phyloP scores from a whole-genome alignment of 2,888 invertebrate species.

The Eubasilissa splendida region DNA sequence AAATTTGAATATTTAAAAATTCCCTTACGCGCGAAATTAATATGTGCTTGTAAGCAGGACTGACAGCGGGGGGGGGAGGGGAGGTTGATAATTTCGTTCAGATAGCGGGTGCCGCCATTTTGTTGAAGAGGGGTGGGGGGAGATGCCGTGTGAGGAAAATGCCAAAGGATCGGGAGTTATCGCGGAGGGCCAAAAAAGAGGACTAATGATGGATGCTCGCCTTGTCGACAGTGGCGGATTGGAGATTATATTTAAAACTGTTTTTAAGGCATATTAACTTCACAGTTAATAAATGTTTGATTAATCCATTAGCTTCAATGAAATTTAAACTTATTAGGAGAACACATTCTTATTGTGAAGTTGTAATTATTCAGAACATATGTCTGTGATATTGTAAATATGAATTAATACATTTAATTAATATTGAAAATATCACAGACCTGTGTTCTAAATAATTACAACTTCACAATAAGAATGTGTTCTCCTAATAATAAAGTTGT shows the following conservation, averaged over 20 bases:
- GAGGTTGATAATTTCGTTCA: slow-evolving; percentile 56
- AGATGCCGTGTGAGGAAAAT: slow-evolving; percentile 48
- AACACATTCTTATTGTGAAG: too few relatives aligned
- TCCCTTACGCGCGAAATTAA: slow-evolving; percentile 43
- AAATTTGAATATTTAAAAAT: slow-evolving; percentile 50
- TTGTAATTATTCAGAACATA: too few relatives aligned
- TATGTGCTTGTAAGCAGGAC: slow-evolving; percentile 46
- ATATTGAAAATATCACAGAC: too few relatives aligned
- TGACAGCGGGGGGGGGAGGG: slow-evolving; percentile 42
- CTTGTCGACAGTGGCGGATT: slow-evolving; percentile 54
- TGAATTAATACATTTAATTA: too few relatives aligned
- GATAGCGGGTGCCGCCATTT: slow-evolving; percentile 51
- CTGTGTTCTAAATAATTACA: too few relatives aligned
- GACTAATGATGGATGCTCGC: slow-evolving; percentile 58
- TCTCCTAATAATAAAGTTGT: too few relatives aligned
- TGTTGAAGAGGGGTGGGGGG: slow-evolving; percentile 19
- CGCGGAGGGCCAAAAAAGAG: slow-evolving; percentile 54
- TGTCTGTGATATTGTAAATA: too few relatives aligned
- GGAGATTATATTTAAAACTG: neutral
- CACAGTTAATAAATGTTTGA: too few relatives aligned
- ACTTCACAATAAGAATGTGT: too few relatives aligned
- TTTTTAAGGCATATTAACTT: neutral
- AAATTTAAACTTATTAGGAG: too few relatives aligned
- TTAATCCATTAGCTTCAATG: too few relatives aligned
- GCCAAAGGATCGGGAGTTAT: slow-evolving; percentile 55